Evolutionary conservation across 1,140 invertebrate species (phyloP).

Genomic region (Drosophila ironensis): DNA sequence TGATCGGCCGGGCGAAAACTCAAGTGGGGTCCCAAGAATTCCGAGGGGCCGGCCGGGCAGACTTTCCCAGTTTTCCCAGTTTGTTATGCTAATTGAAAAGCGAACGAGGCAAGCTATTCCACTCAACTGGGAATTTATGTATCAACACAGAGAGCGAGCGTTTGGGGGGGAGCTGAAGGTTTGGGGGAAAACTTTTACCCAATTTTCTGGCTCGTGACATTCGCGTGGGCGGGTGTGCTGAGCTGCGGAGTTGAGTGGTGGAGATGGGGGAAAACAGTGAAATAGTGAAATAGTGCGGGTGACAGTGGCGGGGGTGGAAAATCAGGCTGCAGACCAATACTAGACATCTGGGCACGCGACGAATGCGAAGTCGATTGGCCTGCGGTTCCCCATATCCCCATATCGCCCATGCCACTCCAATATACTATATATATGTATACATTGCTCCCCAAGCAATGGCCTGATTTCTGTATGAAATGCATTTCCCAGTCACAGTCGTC

Average conservation of each 20-base stretch:
- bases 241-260: too few species aligned
- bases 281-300: slow-evolving; percentile 18
- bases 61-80: too few species aligned
- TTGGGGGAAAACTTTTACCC: slow-evolving; percentile 58
- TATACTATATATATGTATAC: too few species aligned
- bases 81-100: slow-evolving; percentile 76
- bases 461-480: slow-evolving; percentile 39
- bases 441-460: slow-evolving; percentile 17
- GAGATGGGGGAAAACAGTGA: too few species aligned
- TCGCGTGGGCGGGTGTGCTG: slow-evolving; percentile 51
- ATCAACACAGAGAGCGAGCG: slow-evolving; percentile 11
- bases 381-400: slow-evolving; percentile 19
- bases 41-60: too few species aligned
- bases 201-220: slow-evolving; percentile 68
- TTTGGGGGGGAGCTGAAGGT: slow-evolving; percentile 6
- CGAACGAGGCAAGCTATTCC: slow-evolving; percentile 52
- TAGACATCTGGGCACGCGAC: slow-evolving; percentile 51
- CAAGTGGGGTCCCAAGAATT: too few species aligned
- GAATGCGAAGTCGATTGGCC: slow-evolving; percentile 25
- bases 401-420: too few species aligned
- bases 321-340: not conserved
- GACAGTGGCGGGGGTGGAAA: not conserved
- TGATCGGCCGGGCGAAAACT: too few species aligned
- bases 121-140: slow-evolving; percentile 57
- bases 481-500: slow-evolving; percentile 33